These are phyloP conservation scores for Troglohyphantes excavatus DNA, from an alignment of 2,888 invertebrate species.

Conservation along the genomic window DNA sequence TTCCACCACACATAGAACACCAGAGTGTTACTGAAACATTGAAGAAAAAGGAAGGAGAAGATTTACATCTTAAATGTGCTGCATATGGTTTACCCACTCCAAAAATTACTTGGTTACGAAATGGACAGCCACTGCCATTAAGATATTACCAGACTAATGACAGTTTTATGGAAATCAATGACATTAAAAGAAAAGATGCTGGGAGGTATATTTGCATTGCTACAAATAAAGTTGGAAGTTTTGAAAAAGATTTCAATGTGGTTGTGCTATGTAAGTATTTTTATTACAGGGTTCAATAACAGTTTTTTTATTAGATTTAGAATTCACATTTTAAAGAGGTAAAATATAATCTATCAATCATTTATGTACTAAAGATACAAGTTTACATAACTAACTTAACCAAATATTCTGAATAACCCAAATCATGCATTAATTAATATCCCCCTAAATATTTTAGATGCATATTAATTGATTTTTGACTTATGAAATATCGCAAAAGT, in stretches of 20 bases:
- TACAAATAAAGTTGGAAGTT: slow-evolving; percentile 80
- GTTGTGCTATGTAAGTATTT: slow-evolving; percentile 81
- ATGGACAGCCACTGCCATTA: slow-evolving; percentile 27
- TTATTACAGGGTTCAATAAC: background rate
- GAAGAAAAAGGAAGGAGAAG: slow-evolving; percentile 45
- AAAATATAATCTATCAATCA: background rate
- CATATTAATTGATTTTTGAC: too few relatives aligned
- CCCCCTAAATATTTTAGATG: too few relatives aligned
- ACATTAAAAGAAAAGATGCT: slow-evolving; percentile 68
- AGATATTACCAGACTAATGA: slow-evolving; percentile 38
- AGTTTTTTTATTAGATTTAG: too few relatives aligned
- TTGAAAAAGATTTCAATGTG: slow-evolving; percentile 81
- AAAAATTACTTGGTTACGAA: slow-evolving; percentile 64
- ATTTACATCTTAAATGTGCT: slow-evolving; percentile 80
- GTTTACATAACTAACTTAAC: background rate
- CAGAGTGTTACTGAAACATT: slow-evolving; percentile 66
- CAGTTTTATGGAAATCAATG: slow-evolving; percentile 10
- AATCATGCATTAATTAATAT: too few relatives aligned
- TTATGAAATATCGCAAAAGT: too few relatives aligned
- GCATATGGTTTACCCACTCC: slow-evolving; percentile 80
- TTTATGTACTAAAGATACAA: background rate
- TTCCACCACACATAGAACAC: slow-evolving; percentile 65
- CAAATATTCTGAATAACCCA: too few relatives aligned
- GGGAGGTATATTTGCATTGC: slow-evolving; percentile 80
- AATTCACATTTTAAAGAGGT: background rate